Percentiles rank a stretch among this genome's conserved stretches.
These are phyloP conservation scores for Cettia cetti DNA, from an alignment of 2,113 vertebrate species.

Conservation along the genomic window DNA sequence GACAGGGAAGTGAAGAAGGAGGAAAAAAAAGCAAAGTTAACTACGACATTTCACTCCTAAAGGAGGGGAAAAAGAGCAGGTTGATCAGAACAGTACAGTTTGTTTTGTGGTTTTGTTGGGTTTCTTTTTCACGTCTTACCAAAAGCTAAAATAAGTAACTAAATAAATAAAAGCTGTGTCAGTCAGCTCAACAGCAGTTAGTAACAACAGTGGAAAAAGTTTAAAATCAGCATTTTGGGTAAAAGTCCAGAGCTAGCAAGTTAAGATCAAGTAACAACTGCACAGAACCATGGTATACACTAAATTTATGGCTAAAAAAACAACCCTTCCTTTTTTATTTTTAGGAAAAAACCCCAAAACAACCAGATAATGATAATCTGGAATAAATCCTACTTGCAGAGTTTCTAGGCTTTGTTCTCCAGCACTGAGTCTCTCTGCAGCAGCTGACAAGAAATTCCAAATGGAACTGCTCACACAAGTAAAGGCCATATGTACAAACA, in stretches of 20 bases:
- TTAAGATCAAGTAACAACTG: neutral
- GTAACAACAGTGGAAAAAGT: neutral
- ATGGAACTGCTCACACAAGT: neutral
- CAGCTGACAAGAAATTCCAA: neutral
- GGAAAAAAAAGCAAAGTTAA: constrained; percentile 82
- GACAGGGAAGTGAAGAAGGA: constrained; percentile 74
- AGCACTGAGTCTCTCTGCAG: neutral
- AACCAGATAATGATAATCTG: neutral
- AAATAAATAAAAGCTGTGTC: neutral
- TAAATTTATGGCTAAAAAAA: neutral
- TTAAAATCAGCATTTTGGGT: neutral
- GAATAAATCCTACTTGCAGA: neutral
- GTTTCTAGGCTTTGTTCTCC: neutral
- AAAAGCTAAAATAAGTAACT: neutral
- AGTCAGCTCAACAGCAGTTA: neutral
- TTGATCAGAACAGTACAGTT: constrained; percentile 73
- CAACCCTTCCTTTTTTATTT: neutral
- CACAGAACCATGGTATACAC: neutral
- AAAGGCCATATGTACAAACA: neutral
- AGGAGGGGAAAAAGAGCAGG: constrained; percentile 70
- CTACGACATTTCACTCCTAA: constrained; percentile 70
- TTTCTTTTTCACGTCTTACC: constrained; percentile 16
- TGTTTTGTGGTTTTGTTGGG: neutral
- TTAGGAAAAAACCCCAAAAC: neutral
- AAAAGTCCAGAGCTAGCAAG: neutral